A percentile compares a stretch with the other conserved stretches of the same genome.
Evolutionary conservation across 2,113 vertebrate genomes (phyloP).

Genomic region (Chauna torquata): DNA sequence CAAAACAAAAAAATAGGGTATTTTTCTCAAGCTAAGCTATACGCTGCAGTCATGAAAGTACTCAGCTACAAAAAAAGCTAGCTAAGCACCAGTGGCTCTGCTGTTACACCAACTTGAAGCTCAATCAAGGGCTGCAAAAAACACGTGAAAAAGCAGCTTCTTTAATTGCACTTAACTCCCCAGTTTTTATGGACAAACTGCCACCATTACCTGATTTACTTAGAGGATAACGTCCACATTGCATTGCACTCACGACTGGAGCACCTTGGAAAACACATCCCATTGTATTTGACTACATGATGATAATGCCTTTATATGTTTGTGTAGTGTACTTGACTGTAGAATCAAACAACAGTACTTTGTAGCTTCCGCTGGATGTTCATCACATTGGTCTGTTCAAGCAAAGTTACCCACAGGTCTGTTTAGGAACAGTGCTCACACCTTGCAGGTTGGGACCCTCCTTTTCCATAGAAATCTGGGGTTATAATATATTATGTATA

Average conservation of each 20-base stretch:
- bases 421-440: neutral
- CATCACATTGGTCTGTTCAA: neutral
- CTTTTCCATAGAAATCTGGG: neutral
- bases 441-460: neutral
- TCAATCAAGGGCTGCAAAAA: neutral
- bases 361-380: neutral
- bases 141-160: neutral
- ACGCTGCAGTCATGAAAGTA: neutral
- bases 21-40: neutral
- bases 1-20: neutral
- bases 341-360: neutral
- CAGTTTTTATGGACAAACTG: neutral
- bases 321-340: fast-evolving
- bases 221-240: neutral
- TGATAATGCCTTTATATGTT: neutral
- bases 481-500: neutral
- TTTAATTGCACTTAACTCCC: neutral
- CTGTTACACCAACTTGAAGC: neutral
- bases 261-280: neutral
- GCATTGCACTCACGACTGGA: neutral
- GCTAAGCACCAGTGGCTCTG: neutral
- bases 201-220: neutral
- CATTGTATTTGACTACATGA: neutral
- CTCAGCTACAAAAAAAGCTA: neutral
- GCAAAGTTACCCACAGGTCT: neutral